phyloP scores from a whole-genome alignment of 2,797 vertebrate genomes.

The Falco rusticolus region DNA sequence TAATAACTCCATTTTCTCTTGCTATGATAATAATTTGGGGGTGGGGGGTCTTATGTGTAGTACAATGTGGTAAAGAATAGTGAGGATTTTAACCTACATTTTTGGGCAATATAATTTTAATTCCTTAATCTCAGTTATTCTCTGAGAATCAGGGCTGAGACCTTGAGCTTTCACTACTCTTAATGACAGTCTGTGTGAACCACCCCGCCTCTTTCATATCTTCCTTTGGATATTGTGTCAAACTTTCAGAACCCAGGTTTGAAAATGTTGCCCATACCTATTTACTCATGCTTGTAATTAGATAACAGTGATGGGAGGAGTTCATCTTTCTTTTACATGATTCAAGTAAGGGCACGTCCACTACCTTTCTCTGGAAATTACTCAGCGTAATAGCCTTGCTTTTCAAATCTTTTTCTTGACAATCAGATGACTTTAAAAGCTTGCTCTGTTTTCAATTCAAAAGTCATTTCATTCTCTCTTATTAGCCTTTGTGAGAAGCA shows the following conservation, averaged over 20 bases:
- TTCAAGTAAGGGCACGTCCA: constrained; percentile 58
- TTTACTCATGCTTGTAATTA: constrained; percentile 71
- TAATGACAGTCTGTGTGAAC: background rate
- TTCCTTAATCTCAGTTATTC: background rate
- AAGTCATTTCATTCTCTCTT: background rate
- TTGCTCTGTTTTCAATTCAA: background rate
- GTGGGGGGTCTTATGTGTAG: background rate
- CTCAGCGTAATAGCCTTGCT: constrained; percentile 24
- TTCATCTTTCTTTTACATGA: constrained; percentile 31
- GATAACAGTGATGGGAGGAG: constrained; percentile 68
- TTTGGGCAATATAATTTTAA: background rate
- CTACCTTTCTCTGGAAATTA: constrained; percentile 49
- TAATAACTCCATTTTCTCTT: background rate
- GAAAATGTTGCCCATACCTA: constrained; percentile 63
- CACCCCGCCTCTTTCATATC: background rate
- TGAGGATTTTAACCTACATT: background rate
- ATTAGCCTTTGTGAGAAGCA: background rate
- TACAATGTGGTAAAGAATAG: background rate
- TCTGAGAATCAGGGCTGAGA: background rate
- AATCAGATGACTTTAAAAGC: background rate
- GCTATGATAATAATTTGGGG: background rate
- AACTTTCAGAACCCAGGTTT: constrained; percentile 27
- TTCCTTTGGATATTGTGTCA: constrained; percentile 59
- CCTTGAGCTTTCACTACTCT: background rate
- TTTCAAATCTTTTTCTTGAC: constrained; percentile 27